Conservation (phyloP, 2,113 vertebrate species). For the Dasyprocta punctata region DNA sequence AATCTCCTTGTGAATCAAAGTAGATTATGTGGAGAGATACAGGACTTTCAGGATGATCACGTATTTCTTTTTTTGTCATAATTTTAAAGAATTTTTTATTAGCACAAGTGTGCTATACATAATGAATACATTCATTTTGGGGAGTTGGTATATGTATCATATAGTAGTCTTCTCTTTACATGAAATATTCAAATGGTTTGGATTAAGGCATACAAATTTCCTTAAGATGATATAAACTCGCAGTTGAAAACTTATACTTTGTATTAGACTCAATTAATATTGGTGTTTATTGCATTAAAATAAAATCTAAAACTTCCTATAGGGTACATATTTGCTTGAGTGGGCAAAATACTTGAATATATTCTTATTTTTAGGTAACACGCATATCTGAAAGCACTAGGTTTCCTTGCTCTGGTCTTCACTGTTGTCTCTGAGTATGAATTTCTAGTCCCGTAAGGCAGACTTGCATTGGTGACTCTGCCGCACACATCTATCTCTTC, state of each 20-base stretch:
- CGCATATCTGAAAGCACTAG: neutral
- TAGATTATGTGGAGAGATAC: neutral
- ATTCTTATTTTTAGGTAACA: neutral
- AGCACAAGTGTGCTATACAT: neutral
- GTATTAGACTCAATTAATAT: neutral
- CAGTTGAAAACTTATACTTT: neutral
- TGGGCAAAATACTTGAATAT: too few species aligned
- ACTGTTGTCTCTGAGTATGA: neutral
- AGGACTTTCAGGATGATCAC: neutral
- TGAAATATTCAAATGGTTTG: neutral
- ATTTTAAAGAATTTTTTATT: neutral
- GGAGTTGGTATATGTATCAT: neutral
- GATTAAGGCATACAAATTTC: neutral
- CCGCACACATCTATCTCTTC: too few species aligned
- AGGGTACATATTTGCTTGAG: neutral
- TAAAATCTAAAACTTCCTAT: neutral
- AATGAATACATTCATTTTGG: neutral
- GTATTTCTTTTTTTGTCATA: neutral
- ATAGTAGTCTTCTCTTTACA: neutral
- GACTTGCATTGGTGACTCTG: neutral
- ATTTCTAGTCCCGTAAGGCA: neutral
- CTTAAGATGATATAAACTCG: neutral
- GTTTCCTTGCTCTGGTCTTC: neutral
- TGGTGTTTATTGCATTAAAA: neutral
- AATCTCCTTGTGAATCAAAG: neutral